These are phyloP conservation scores for Mythimna vitellina DNA, from an alignment of 2,888 invertebrate species.

Conservation along the genomic window DNA sequence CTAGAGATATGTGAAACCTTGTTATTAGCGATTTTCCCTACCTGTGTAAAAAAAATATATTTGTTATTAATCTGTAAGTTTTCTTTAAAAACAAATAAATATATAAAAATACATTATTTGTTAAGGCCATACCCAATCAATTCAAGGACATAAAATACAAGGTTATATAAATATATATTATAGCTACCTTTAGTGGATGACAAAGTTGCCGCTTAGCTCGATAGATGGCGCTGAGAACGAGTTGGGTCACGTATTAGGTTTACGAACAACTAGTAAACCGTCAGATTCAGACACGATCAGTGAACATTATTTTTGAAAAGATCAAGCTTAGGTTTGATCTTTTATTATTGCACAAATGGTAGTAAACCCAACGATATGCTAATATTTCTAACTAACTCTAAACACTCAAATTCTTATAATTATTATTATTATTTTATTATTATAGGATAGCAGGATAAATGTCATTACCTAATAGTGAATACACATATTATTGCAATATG, in stretches of 20 bases:
- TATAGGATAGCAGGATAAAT: too few relatives aligned
- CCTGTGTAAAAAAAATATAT: too few relatives aligned
- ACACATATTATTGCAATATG: neutral
- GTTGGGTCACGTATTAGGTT: neutral
- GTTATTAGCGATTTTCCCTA: too few relatives aligned
- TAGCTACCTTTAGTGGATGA: neutral
- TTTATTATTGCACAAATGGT: neutral
- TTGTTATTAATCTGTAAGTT: too few relatives aligned
- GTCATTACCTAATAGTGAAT: too few relatives aligned
- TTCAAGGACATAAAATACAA: neutral
- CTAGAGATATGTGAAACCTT: too few relatives aligned
- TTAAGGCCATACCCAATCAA: neutral
- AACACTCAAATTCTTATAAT: neutral
- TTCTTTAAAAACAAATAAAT: too few relatives aligned
- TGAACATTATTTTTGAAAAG: neutral
- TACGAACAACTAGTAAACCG: neutral
- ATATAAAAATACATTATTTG: too few relatives aligned
- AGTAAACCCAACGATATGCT: too few relatives aligned
- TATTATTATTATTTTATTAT: too few relatives aligned
- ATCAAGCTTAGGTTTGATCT: neutral
- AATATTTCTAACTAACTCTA: neutral
- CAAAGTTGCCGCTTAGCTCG: neutral
- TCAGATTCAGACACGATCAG: neutral
- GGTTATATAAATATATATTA: neutral
- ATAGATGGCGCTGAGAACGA: conserved; percentile 19